Evolutionary conservation across 2,797 vertebrate species (phyloP), one percentile per base, ranked within the genome.

Genomic region (Poecilia velifera): DNA sequence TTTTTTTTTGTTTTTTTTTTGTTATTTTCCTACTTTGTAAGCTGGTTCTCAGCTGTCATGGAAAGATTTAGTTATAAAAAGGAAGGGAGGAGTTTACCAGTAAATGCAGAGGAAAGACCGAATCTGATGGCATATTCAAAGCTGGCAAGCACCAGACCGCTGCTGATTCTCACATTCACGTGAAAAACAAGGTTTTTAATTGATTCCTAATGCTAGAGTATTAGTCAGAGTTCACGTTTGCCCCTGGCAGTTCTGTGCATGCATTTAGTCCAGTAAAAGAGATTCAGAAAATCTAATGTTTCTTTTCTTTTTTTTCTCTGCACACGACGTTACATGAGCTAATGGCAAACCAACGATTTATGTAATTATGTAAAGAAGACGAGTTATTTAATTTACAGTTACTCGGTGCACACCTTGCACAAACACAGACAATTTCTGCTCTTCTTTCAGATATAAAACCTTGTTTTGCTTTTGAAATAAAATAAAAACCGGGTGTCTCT

Each of bases 11-110:
- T 2, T 8, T 39, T 6, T 39, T 39, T 6, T 39, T 6, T 22
- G 0, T 49, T 43, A 8, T 68, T 45, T 71, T 18, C 25, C 68
- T 12, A 22, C 68, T 45, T 2, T 45, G 43, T 74, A 82, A 88
- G 81, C 78, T 77, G 76, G 75, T 76, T 53, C 66, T 74, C 73
- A 83, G 55, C 1, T 64, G 70, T 41, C 83, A 64, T 84, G 89
- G 85, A 91, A 90, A 90, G 79, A 82, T 49, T 73, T 72, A 36
- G 47, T 55, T 68, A 34, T 39, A 41, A 47, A 47, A 74, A 78
- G 6, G 45, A 59, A 64, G 49, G 46, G 53, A 76, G 74, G 74
- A 39, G 74, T 62, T 6, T 75, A 55, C 57, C 14, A 6, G 16
- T 82, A 79, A 81, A 53, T 0, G 1, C 31, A 22, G 49, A 55